Evolutionary conservation across 2,113 vertebrate species (phyloP).

Genomic region (Leiothrix lutea): DNA sequence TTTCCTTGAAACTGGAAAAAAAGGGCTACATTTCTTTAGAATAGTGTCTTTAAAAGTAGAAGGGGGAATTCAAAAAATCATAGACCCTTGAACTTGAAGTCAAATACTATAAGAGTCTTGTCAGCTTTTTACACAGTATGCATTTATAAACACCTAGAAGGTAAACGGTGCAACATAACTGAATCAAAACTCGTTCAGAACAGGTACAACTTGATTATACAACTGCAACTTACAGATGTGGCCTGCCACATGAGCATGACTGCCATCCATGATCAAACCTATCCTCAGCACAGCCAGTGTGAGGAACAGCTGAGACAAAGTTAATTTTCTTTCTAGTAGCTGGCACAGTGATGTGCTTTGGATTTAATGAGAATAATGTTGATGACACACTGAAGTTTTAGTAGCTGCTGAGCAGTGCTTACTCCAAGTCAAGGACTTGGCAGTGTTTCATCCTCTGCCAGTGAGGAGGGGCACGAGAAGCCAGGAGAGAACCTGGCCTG

Average conservation of each 20-base stretch:
- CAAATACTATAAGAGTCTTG: neutral
- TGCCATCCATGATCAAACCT: neutral
- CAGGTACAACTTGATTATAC: neutral
- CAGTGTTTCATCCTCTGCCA: neutral
- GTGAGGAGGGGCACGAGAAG: neutral
- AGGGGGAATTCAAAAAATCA: neutral
- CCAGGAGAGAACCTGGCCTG: accelerated
- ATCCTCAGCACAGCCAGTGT: neutral
- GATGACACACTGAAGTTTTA: neutral
- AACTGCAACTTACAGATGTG: neutral
- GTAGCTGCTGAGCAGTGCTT: neutral
- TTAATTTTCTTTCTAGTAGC: neutral
- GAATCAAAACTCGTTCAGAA: neutral
- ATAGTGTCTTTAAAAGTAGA: neutral
- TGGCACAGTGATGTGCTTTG: neutral
- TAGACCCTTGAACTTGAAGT: neutral
- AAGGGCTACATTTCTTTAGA: neutral
- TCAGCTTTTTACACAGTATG: neutral
- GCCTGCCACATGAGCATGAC: neutral
- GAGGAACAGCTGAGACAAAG: neutral
- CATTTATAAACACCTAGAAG: neutral
- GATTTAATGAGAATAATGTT: neutral
- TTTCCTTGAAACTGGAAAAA: neutral
- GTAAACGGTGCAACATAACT: neutral
- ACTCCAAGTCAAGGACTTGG: neutral